phyloP scores from a whole-genome alignment of 2,797 vertebrate species.

The Limnodromus scolopaceus region DNA sequence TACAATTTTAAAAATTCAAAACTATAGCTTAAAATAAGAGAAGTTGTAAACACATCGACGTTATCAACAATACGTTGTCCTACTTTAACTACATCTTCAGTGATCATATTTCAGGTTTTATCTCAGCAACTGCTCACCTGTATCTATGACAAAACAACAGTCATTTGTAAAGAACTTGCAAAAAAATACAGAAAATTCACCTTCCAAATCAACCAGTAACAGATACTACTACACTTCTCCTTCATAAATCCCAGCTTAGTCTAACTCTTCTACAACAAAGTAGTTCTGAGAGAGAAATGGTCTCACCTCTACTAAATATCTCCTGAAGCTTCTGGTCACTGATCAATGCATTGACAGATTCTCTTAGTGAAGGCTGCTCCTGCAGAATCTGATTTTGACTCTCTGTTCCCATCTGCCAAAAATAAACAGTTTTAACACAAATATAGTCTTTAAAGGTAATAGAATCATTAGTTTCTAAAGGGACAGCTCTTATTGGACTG shows the following conservation, averaged over 20 bases:
- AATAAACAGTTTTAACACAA: conserved; percentile 28
- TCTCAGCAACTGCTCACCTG: background rate
- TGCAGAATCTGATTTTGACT: conserved; percentile 87
- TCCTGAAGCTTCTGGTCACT: conserved; percentile 96
- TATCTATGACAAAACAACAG: background rate
- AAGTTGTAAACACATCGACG: background rate
- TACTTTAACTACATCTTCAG: background rate
- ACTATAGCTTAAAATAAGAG: background rate
- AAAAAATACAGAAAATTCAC: background rate
- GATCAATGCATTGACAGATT: conserved; percentile 89
- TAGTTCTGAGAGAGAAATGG: background rate
- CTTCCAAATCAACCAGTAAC: background rate
- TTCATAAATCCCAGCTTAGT: background rate
- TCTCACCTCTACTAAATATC: conserved; percentile 94
- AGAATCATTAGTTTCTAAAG: background rate
- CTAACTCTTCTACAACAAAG: background rate
- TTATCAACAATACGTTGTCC: background rate
- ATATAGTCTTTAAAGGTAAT: background rate
- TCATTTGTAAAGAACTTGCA: background rate
- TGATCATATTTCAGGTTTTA: background rate
- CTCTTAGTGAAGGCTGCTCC: conserved; percentile 88
- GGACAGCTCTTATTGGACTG: background rate
- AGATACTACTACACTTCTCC: background rate
- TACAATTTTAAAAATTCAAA: background rate
- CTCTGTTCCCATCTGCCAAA: conserved; percentile 90